Conservation (phyloP, 2,797 vertebrate genomes). For the Acanthis flammea region DNA sequence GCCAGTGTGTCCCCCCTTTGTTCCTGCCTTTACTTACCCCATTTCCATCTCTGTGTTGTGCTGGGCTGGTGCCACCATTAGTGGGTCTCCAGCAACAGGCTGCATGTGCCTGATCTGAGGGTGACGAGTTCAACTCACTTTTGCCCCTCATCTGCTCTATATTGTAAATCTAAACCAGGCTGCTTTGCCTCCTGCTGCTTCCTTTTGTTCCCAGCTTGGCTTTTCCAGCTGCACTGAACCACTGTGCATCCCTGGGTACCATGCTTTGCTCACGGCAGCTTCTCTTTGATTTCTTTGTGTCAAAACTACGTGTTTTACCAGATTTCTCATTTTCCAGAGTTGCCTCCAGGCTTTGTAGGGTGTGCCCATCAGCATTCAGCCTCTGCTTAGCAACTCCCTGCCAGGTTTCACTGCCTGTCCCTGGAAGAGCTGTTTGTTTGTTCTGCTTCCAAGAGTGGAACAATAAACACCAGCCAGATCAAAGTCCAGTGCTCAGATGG, state of each 20-base stretch:
- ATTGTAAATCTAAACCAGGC: background rate
- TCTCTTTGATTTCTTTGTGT: background rate
- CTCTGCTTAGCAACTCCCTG: conserved; percentile 2
- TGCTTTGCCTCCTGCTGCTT: background rate
- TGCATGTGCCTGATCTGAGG: background rate
- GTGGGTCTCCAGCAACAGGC: background rate
- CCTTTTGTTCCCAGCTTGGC: background rate
- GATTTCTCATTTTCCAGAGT: background rate
- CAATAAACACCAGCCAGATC: background rate
- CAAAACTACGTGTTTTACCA: background rate
- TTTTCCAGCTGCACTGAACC: background rate
- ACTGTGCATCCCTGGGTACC: background rate
- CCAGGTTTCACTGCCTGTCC: background rate
- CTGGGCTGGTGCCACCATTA: background rate
- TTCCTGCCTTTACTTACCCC: background rate
- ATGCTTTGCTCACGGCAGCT: background rate
- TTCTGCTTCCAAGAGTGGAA: background rate
- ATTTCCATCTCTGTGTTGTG: background rate
- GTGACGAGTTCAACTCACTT: background rate
- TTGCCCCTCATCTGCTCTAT: background rate
- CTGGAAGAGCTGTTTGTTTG: conserved; percentile 33
- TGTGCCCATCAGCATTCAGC: background rate
- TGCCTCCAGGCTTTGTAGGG: background rate
- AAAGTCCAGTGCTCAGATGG: conserved; percentile 4
- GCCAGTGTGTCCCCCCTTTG: background rate